Base-by-base conservation (phyloP, 2,113 vertebrate species). In the Indicator maculatus region DNA sequence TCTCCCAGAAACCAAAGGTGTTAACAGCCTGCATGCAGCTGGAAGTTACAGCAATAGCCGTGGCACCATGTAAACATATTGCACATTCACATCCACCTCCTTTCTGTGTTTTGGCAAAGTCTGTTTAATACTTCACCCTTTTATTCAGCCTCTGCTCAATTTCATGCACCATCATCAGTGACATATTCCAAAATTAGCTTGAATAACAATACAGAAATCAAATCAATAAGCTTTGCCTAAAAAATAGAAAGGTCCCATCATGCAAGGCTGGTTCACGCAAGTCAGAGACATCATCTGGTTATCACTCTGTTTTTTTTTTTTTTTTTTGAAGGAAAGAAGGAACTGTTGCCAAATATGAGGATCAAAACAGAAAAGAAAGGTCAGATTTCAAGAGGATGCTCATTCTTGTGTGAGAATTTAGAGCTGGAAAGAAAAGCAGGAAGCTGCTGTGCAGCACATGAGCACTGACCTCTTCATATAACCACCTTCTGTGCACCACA, bases 141-240 rank as follows among this genome's bases (percentile, higher is more conserved):
- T 90, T 75, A 65, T 50, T 23, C 41, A 53, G 59, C 13, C 30
- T 60, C 50, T 1, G 1, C 30, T 95, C 0, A 0, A 90, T 84
- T 93, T 84, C 58, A 63, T 45, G 74, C 83, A 41, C 28, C 18
- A 11, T 45, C 23, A 76, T 75, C 50, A 84, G 61, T 59, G 50
- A 41, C 9, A 72, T 67, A 69, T 47, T 90, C 77, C 39, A 36
- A 44, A 38, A 56, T 75, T 23, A 87, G 50, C 70, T 38, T 78
- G 73, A 90, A 67, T 61, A 77, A 89, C 12, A 53, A 36, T 5
- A 50, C 16, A 82, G 66, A 69, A 90, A 90, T 90, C 39, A 65
- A 88, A 58, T 84, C 80, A 69, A 65, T 30, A 60, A 31, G 28
- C 28, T 94, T 75, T 84, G 36, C 36, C 63, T 94, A 58, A 53